Evolutionary conservation across 2,888 invertebrate species (phyloP), one percentile per base, ranked within the genome.

Genomic region (Mythimna vitellina): DNA sequence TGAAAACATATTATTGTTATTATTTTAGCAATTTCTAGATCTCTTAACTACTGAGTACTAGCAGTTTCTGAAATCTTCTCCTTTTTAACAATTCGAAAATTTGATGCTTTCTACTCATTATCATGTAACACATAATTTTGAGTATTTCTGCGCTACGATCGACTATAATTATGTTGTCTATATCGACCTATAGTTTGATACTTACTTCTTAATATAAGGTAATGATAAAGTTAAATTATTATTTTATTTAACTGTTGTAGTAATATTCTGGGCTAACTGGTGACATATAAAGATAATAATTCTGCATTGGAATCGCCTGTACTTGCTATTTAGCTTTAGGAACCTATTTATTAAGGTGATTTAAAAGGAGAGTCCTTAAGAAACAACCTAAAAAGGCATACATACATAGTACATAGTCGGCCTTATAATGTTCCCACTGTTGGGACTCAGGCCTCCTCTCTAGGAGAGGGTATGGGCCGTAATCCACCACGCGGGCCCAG

Each of bases 31-130:
- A 22, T 49, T 29, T 49, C 25, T 56, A 65, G 65, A 74, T 74
- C 53, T 71, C 73, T 25, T 25, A 61, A 53, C 73, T 65, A 65
- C 74, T 71, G n/a, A n/a, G 12, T 7, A 5, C 35, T 46, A 49
- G 75, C 66, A 75, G 66, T 72, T 65, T 57, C 49, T 38, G 46
- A 57, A 38, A 65, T 56, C 12, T 64, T 38, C 8, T 38, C 74
- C 5, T 71, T 22, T 64, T 7, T 35, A 54, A 35, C 20, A 14
- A 74, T 38, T 72, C 65, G 35, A 56, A 46, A 10, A 56, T 29
- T 8, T 32, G 17, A 22, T 29, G n/a, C 20, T 65, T 20, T 65
- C 22, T 65, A 51, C 22, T 65, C n/a, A 74, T 3, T 35, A 8
- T 49, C 49, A 56, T 56, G 46, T 8, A 17, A 10, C 35, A 4